These are phyloP conservation scores for Apis cerana DNA, from an alignment of 1,140 invertebrate genomes.

Conservation along the genomic window DNA sequence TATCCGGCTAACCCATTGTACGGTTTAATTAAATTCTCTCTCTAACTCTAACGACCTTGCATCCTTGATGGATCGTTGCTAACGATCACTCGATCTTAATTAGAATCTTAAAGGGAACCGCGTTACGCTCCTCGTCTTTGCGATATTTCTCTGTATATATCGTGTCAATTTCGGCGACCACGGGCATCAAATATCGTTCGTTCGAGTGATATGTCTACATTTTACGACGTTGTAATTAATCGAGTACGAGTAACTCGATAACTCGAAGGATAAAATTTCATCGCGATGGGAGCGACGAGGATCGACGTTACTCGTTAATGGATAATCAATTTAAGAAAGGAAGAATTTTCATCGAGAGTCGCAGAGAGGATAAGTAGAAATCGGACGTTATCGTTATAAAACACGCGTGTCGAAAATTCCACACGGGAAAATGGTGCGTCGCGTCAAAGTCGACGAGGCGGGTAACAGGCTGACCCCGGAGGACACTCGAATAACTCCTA, in stretches of 20 bases:
- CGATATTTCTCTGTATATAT: neutral
- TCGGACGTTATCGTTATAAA: constrained; percentile 26
- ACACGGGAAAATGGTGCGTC: constrained; percentile 54
- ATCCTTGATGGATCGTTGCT: neutral
- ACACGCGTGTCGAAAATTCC: constrained; percentile 36
- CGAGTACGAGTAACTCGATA: neutral
- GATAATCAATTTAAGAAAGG: neutral
- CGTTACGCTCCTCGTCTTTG: neutral
- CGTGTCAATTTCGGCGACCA: neutral
- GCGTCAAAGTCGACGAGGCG: constrained; percentile 50
- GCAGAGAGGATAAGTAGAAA: constrained; percentile 20
- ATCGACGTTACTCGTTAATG: neutral
- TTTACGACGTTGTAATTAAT: neutral
- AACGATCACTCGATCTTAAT: constrained; percentile 37
- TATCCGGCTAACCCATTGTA: no score
- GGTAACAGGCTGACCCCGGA: constrained; percentile 57
- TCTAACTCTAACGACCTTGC: neutral
- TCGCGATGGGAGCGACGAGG: no score
- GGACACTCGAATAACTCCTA: constrained; percentile 56
- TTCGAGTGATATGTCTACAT: neutral
- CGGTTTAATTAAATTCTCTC: neutral
- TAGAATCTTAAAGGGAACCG: neutral
- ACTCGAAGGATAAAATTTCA: no score
- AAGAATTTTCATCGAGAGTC: neutral
- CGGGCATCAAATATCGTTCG: no score